Percentiles rank a stretch among this genome's conserved stretches.
Evolutionary conservation across 2,113 vertebrate species (phyloP).

Genomic region (Forbesichthys agassizii): DNA sequence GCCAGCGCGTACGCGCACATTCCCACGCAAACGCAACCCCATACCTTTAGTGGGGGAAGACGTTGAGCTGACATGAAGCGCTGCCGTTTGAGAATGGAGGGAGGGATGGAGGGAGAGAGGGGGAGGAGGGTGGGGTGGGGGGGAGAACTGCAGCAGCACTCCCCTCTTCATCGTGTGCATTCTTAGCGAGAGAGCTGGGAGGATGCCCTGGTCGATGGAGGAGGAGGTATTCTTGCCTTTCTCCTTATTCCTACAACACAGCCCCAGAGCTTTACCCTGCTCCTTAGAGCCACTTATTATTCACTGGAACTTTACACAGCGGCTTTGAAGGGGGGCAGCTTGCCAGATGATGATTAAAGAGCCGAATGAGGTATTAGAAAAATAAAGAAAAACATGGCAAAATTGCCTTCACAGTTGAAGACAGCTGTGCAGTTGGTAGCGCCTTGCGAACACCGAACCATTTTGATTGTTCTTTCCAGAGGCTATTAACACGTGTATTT

Average conservation of each 20-base stretch:
- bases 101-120: conserved; percentile 14
- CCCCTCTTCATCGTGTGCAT: conserved; percentile 71
- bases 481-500: neutral
- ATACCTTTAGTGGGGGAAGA: conserved; percentile 81
- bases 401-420: conserved; percentile 40
- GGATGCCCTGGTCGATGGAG: conserved; percentile 65
- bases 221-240: conserved; percentile 60
- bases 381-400: conserved; percentile 9
- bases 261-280: conserved; percentile 54
- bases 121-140: conserved; percentile 29
- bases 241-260: conserved; percentile 58
- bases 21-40: conserved; percentile 74
- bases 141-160: conserved; percentile 74
- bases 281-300: conserved; percentile 65
- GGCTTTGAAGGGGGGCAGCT: conserved; percentile 33
- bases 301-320: conserved; percentile 64
- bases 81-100: conserved; percentile 40
- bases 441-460: conserved; percentile 28
- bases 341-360: neutral
- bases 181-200: conserved; percentile 65
- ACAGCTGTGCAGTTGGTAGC: conserved; percentile 60
- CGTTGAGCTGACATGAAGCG: conserved; percentile 66
- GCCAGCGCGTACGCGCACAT: conserved; percentile 37
- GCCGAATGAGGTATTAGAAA: conserved; percentile 50
- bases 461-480: conserved; percentile 37